Conservation (phyloP, 1,140 invertebrate species). For the Heliconius congener region DNA sequence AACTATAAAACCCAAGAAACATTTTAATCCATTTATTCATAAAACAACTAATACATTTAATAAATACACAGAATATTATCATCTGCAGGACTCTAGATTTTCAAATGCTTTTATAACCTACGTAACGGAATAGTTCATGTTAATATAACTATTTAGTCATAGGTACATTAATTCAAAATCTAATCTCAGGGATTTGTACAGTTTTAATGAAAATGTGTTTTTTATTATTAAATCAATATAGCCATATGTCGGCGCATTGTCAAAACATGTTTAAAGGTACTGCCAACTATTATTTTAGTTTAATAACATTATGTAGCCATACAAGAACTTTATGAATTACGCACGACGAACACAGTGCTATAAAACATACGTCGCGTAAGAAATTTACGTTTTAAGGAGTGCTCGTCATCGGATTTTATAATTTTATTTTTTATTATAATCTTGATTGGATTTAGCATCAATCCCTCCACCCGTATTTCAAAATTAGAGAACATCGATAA, state of each 20-base stretch:
- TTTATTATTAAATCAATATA: background rate
- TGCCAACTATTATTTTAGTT: background rate
- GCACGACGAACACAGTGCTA: no score
- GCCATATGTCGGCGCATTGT: background rate
- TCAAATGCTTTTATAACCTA: background rate
- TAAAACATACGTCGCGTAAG: no score
- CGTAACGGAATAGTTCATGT: background rate
- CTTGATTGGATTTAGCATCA: no score
- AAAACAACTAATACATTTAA: slow-evolving; percentile 1
- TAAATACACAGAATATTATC: slow-evolving; percentile 12
- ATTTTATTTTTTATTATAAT: no score
- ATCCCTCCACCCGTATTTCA: no score
- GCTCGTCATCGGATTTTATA: no score
- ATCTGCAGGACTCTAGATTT: background rate
- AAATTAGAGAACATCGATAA: no score
- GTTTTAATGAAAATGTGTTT: background rate
- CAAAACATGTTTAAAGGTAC: background rate
- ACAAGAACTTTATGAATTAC: no score
- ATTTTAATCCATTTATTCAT: slow-evolving; percentile 17
- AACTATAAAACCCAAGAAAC: background rate
- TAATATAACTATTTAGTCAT: background rate
- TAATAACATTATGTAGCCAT: background rate
- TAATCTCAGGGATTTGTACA: slow-evolving; percentile 7
- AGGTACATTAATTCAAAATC: background rate
- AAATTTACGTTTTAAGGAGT: no score